These are phyloP conservation scores for Thripadectes ignobilis DNA, from an alignment of 2,797 vertebrate genomes.

Conservation along the genomic window DNA sequence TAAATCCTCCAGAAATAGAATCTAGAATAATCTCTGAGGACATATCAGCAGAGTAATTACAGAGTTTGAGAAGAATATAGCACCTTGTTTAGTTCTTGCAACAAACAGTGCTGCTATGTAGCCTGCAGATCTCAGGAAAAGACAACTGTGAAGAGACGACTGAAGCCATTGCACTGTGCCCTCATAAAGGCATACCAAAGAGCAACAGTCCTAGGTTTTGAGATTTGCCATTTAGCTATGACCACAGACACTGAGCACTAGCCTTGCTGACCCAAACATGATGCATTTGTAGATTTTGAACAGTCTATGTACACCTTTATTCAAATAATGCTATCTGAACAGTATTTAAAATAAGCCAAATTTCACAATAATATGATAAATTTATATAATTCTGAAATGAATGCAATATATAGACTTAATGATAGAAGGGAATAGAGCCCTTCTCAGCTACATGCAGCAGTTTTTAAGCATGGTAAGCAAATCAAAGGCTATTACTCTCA, in stretches of 20 bases:
- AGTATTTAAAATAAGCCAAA: neutral
- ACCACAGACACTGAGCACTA: neutral
- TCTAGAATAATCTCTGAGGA: neutral
- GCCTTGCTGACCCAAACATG: neutral
- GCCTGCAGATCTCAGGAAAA: neutral
- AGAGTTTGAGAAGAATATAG: neutral
- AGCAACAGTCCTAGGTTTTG: neutral
- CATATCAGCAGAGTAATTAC: neutral
- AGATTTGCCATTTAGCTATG: neutral
- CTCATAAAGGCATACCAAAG: neutral
- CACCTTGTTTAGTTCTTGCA: neutral
- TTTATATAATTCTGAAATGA: no score
- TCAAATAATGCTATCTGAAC: neutral
- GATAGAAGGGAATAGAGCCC: neutral
- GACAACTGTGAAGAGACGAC: neutral
- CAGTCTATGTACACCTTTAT: neutral
- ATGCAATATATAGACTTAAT: neutral
- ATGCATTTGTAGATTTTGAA: neutral
- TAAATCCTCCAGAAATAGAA: neutral
- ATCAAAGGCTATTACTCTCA: neutral
- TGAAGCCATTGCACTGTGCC: neutral
- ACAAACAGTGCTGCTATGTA: rapidly evolving
- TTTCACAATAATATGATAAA: no score
- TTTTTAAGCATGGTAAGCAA: neutral
- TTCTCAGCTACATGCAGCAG: neutral